Conservation (phyloP, 2,113 vertebrate genomes). For the Chloropsis cyanopogon region DNA sequence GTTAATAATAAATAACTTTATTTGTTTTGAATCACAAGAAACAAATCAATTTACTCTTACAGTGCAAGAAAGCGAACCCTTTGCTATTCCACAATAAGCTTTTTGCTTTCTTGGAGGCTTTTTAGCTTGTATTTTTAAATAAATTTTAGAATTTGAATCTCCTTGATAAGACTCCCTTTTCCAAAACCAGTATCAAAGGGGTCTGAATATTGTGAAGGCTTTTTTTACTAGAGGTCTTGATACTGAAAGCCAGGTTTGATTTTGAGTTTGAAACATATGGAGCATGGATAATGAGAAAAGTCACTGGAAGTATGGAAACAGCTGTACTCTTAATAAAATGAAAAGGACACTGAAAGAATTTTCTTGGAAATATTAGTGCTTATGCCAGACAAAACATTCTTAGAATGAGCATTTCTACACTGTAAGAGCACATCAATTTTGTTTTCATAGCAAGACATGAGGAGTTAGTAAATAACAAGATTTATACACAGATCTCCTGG, state of each 20-base stretch:
- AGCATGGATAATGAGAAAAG: not conserved
- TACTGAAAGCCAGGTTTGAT: not conserved
- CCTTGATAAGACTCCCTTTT: not conserved
- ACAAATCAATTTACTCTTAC: not conserved
- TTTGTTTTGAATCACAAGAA: not conserved
- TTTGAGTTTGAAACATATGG: not conserved
- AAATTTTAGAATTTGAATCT: not conserved
- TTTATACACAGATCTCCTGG: not conserved
- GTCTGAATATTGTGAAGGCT: not conserved
- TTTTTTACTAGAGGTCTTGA: not conserved
- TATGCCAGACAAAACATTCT: not conserved
- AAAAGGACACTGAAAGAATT: not conserved
- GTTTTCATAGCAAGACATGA: not conserved
- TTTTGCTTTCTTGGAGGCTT: not conserved
- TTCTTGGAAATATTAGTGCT: not conserved
- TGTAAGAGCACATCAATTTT: not conserved
- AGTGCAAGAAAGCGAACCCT: not conserved
- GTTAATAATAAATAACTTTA: not conserved
- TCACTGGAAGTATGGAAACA: not conserved
- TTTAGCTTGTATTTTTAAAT: not conserved
- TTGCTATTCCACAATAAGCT: not conserved
- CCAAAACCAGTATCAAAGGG: not conserved
- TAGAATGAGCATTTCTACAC: not conserved
- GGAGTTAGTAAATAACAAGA: slow-evolving; percentile 25
- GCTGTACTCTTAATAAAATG: not conserved